phyloP scores from a whole-genome alignment of 2,888 invertebrate species.

The Drosophila aldrichi region DNA sequence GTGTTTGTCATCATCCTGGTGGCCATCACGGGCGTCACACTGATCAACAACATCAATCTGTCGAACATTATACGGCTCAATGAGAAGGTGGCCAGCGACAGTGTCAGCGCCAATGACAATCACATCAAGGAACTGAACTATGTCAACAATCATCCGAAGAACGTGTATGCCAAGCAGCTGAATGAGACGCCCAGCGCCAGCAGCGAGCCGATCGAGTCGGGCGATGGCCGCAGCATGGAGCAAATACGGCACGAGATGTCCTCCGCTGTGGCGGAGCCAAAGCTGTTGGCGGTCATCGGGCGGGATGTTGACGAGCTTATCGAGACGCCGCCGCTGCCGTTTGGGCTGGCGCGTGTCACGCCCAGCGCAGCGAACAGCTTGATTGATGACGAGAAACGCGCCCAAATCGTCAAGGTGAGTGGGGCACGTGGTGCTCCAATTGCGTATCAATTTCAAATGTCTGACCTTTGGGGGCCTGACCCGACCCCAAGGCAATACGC shows the following conservation, averaged over 20 bases:
- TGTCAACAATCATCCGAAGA: slow-evolving; percentile 84
- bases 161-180: slow-evolving; percentile 61
- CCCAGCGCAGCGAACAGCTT: slow-evolving; percentile 40
- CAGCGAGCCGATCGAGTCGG: slow-evolving; percentile 17
- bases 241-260: slow-evolving; percentile 61
- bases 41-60: slow-evolving; percentile 85
- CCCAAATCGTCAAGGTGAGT: slow-evolving; percentile 85
- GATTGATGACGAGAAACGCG: slow-evolving; percentile 84
- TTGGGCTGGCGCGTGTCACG: slow-evolving; percentile 31
- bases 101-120: slow-evolving; percentile 79
- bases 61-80: slow-evolving; percentile 84
- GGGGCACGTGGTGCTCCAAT: slow-evolving; percentile 19
- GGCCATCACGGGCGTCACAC: slow-evolving; percentile 86
- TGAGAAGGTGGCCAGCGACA: slow-evolving; percentile 84
- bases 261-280: slow-evolving; percentile 43
- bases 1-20: slow-evolving; percentile 86
- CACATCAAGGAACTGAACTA: slow-evolving; percentile 82
- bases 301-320: slow-evolving; percentile 28
- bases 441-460: slow-evolving; percentile 58
- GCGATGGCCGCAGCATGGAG: slow-evolving; percentile 47
- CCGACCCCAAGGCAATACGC: slow-evolving; percentile 24
- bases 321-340: slow-evolving; percentile 38
- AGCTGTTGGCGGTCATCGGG: slow-evolving; percentile 54
- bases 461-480: slow-evolving; percentile 49
- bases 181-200: slow-evolving; percentile 27